Evolutionary conservation across 2,888 invertebrate genomes (phyloP), one percentile per base, ranked within the genome.

Genomic region (Brachyptera risi): DNA sequence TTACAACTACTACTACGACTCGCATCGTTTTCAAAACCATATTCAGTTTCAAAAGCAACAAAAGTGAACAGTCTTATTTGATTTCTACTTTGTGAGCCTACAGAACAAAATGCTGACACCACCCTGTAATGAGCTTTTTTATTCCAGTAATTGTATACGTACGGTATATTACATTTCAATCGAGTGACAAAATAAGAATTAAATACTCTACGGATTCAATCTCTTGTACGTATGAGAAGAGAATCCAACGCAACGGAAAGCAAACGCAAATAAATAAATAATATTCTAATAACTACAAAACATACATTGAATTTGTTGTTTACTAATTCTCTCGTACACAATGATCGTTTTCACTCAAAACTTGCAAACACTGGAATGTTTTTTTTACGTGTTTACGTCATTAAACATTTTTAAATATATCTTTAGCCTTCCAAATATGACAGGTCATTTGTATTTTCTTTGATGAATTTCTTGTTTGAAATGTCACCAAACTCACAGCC

Each of bases 401-500:
- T 35, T 38, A 38, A 15, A 38, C 40, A 38, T 38, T 5, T 5
- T 31, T 31, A 11, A 11, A 11, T 31, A 31, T 31, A 31, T n/a
- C n/a, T n/a, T n/a, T n/a, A n/a, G n/a, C n/a, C n/a, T n/a, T n/a
- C n/a, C n/a, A n/a, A n/a, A n/a, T 31, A 54, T 21, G 13, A 23
- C 54, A 54, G 54, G 37, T 54, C 54, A 54, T 54, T 54, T 37
- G 11, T 23, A 19, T 37, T 23, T 35, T 37, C 35, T 21, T 19
- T 54, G 35, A 37, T 19, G 37, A 19, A 54, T 35, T 54, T 37
- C 35, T 37, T 44, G n/a, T 21, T 19, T 37, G 35, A 54, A 21
- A 35, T 35, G 35, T 23, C 17, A 35, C 54, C 24, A 27, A 51
- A 37, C 54, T 54, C 54, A 54, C 54, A 54, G 54, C 54, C 54